Percentiles rank a stretch among this genome's conserved stretches.
phyloP scores from a whole-genome alignment of 1,140 invertebrate genomes.

The Solenopsis fugax region DNA sequence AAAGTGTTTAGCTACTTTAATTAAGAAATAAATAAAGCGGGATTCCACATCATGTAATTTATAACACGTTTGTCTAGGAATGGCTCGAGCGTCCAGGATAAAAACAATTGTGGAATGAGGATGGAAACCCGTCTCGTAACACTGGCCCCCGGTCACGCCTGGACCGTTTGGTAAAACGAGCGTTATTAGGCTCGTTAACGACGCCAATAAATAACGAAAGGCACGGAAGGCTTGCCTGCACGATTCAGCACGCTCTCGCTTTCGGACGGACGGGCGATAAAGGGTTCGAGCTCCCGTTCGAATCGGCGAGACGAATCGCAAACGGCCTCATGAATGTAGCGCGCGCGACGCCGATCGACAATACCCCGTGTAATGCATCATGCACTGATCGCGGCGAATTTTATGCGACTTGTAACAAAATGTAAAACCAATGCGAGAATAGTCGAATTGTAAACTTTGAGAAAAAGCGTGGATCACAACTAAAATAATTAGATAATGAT shows the following conservation, averaged over 20 bases:
- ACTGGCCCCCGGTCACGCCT: conserved; percentile 76
- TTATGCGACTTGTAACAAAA: conserved; percentile 38
- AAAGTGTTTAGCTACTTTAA: neutral
- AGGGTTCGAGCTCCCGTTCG: conserved; percentile 79
- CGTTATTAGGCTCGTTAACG: conserved; percentile 80
- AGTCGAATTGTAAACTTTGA: neutral
- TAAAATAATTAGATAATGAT: neutral
- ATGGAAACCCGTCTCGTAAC: conserved; percentile 26
- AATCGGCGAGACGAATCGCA: conserved; percentile 81
- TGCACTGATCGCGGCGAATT: conserved; percentile 9
- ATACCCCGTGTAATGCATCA: conserved; percentile 3
- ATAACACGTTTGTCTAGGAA: conserved; percentile 3
- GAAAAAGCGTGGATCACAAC: neutral
- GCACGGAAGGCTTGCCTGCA: conserved; percentile 78
- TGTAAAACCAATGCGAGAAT: conserved; percentile 18
- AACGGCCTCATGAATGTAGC: conserved; percentile 80
- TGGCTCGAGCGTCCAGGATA: neutral
- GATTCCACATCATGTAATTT: conserved; percentile 5
- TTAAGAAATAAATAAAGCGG: neutral
- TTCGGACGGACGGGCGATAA: conserved; percentile 79
- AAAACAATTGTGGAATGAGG: conserved; percentile 11
- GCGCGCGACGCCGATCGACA: conserved; percentile 35
- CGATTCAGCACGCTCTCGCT: conserved; percentile 81
- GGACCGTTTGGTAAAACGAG: conserved; percentile 74
- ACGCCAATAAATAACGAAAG: conserved; percentile 84